Conservation (phyloP, 2,888 invertebrate species). For the Troides oblongomaculatus region DNA sequence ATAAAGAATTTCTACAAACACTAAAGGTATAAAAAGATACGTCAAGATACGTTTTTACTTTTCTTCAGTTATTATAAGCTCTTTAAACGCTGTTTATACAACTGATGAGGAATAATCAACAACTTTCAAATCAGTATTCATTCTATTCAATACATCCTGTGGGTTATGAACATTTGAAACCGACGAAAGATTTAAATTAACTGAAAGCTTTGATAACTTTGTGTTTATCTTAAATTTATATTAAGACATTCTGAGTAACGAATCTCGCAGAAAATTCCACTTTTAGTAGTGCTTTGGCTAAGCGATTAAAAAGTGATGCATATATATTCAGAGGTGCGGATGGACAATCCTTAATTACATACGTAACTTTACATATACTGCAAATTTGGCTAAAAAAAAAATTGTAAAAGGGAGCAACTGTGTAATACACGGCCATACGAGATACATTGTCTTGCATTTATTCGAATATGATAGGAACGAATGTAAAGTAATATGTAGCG, state of each 20-base stretch:
- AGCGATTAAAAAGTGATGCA: neutral
- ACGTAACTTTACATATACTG: no score
- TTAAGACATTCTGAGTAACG: neutral
- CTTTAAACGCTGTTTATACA: neutral
- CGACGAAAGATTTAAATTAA: neutral
- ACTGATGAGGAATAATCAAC: no score
- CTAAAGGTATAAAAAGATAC: neutral
- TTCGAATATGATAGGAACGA: conserved; percentile 46
- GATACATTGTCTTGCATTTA: conserved; percentile 46
- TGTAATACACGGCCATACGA: conserved; percentile 41
- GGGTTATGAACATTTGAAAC: neutral
- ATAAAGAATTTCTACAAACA: neutral
- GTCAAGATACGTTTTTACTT: neutral
- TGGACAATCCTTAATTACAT: no score
- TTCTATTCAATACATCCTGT: no score
- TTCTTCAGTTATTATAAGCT: neutral
- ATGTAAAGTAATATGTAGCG: conserved; percentile 50
- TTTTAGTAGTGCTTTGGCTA: neutral
- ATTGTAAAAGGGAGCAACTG: conserved; percentile 31
- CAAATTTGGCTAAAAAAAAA: no score
- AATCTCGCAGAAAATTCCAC: neutral
- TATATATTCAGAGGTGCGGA: no score
- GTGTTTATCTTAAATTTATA: neutral
- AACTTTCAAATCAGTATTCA: no score
- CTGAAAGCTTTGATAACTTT: neutral